Base-by-base conservation (phyloP, 1,140 invertebrate species). In the Brachionus rotundiformis region DNA sequence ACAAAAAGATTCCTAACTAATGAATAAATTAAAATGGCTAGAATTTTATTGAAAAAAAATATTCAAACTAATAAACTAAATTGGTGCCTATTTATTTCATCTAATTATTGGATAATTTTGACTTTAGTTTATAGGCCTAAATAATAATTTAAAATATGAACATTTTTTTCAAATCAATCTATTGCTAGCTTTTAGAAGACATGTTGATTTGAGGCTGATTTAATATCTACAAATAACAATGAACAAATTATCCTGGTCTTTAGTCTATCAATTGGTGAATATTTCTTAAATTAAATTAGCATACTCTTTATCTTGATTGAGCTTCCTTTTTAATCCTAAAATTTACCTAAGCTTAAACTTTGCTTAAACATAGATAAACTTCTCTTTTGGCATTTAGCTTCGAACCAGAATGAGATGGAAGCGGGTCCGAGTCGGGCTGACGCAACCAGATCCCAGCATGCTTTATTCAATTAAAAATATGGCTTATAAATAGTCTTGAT, bases 51-150 rank as follows among this genome's bases (percentile, higher is more conserved):
- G 47, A 54, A 19, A 19, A 19, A 23, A 19, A 54, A 54, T 54
- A 7, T 54, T 19, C 1, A 23, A 54, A 19, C 16, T 54, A 54
- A 41, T 41, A 41, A 41, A 54, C 47, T 19, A 54, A 54, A 54
- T 54, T 54, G 23, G 47, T 16, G n/a, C 47, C 47, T 19, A 19
- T 54, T 54, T 54, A 54, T 19, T 54, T 54, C 19, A 8, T 54
- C 47, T 54, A 54, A 54, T 54, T 54, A 54, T 19, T 54, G 47
- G 47, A 54, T 54, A 54, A 54, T 54, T 54, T 54, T 54, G 47
- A 54, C 47, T 54, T 54, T 54, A 8, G 47, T 19, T 49, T 19
- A 6, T 54, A 19, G 23, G 47, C 47, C 47, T 54, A 54, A 25
- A 54, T n/a, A 54, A 54, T 54, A 54, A 19, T 54, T 54, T 1